Evolutionary conservation across 2,888 invertebrate genomes (phyloP).

Genomic region (Tenthredo scrophulariae): DNA sequence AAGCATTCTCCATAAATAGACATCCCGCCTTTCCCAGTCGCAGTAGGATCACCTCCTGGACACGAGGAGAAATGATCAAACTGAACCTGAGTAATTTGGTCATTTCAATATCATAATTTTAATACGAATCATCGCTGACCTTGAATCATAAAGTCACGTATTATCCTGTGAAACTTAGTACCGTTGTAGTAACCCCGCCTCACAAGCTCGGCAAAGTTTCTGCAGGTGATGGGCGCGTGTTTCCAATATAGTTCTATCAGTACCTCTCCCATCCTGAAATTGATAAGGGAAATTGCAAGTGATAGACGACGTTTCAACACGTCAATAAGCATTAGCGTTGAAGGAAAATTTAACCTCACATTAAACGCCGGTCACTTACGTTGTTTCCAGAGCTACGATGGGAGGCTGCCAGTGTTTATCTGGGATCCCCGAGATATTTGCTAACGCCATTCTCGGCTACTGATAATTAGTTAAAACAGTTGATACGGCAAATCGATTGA

Average conservation of each 20-base stretch:
- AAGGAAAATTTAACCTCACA: conserved; percentile 8
- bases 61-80: conserved; percentile 40
- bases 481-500: background rate
- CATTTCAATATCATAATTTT: conserved; percentile 15
- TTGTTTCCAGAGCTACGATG: conserved; percentile 89
- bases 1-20: conserved; percentile 98
- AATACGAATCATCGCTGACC: conserved; percentile 73
- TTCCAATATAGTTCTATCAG: conserved; percentile 98
- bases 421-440: conserved; percentile 86
- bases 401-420: conserved; percentile 95
- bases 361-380: conserved; percentile 81
- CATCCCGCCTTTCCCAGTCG: conserved; percentile 96
- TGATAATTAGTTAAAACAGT: conserved; percentile 52
- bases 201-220: conserved; percentile 97
- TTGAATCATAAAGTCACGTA: conserved; percentile 96
- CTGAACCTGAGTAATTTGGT: background rate
- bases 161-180: conserved; percentile 97
- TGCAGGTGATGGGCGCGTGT: conserved; percentile 97
- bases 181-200: conserved; percentile 97
- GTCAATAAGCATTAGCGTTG: background rate
- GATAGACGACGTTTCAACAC: background rate
- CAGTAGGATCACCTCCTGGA: conserved; percentile 95
- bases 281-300: background rate
- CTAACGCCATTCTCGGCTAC: conserved; percentile 68
- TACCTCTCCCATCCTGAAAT: conserved; percentile 93